Conservation (phyloP, 2,888 invertebrate species). For the Spialia ferax region DNA sequence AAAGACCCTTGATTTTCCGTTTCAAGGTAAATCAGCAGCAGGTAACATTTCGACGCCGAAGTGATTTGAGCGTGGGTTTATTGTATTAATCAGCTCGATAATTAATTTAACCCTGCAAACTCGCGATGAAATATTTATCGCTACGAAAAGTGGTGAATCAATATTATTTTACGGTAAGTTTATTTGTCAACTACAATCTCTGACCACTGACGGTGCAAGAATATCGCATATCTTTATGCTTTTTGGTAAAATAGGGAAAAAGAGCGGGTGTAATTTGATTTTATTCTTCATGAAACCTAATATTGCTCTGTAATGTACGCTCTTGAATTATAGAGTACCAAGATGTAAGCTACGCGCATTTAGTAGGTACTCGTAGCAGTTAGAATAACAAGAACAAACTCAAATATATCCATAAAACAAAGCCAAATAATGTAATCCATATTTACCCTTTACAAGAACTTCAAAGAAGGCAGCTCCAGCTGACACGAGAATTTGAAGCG, state of each 20-base stretch:
- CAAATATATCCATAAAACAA: not conserved
- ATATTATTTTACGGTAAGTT: no score
- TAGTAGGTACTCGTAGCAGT: no score
- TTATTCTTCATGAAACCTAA: no score
- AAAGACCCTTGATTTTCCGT: not conserved
- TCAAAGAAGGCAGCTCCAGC: constrained; percentile 40
- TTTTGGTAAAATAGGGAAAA: no score
- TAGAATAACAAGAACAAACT: not conserved
- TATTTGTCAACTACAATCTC: no score
- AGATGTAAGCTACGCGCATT: no score
- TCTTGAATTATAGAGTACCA: no score
- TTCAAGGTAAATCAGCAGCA: not conserved
- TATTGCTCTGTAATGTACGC: no score
- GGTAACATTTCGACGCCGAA: not conserved
- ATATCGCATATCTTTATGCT: no score
- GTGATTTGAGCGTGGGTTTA: not conserved
- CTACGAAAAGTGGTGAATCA: not conserved
- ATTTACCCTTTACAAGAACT: constrained; percentile 1
- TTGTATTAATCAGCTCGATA: not conserved
- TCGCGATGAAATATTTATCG: not conserved
- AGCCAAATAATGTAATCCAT: not conserved
- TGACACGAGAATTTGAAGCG: constrained; percentile 51
- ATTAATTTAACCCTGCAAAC: not conserved
- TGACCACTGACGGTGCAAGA: no score
- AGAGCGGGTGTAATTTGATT: no score